These are phyloP conservation scores for Esperia sulphurella DNA, from an alignment of 2,888 invertebrate genomes.

Conservation along the genomic window DNA sequence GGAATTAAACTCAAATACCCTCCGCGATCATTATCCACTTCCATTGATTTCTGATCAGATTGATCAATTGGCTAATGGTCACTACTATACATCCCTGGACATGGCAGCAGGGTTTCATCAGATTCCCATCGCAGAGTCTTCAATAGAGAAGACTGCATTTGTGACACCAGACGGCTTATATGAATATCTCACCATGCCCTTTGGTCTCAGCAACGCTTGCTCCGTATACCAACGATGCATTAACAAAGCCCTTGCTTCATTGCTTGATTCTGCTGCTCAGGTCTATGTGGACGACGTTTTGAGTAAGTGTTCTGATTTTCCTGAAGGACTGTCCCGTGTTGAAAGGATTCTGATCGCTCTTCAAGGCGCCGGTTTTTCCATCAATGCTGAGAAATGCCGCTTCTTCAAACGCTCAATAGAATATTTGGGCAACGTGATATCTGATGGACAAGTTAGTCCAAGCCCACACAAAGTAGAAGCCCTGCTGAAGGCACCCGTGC, in stretches of 20 bases:
- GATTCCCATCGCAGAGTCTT: constrained; percentile 18
- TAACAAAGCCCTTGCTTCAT: constrained; percentile 13
- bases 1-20: constrained; percentile 20
- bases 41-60: constrained; percentile 26
- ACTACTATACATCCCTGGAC: constrained; percentile 17
- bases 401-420: constrained; percentile 20
- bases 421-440: neutral
- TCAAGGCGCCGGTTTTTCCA: constrained; percentile 23
- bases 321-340: constrained; percentile 15
- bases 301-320: constrained; percentile 15
- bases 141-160: constrained; percentile 30
- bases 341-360: constrained; percentile 22
- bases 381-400: constrained; percentile 22
- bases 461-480: neutral
- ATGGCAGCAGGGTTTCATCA: constrained; percentile 27
- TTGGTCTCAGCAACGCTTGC: constrained; percentile 22
- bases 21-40: constrained; percentile 22
- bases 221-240: constrained; percentile 25
- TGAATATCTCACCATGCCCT: constrained; percentile 30
- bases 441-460: neutral
- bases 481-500: neutral
- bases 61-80: constrained; percentile 16
- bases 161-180: constrained; percentile 28
- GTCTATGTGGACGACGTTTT: constrained; percentile 33
- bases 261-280: constrained; percentile 13